Evolutionary conservation across 1,140 invertebrate genomes (phyloP).

Genomic region (Whitmania pigra): DNA sequence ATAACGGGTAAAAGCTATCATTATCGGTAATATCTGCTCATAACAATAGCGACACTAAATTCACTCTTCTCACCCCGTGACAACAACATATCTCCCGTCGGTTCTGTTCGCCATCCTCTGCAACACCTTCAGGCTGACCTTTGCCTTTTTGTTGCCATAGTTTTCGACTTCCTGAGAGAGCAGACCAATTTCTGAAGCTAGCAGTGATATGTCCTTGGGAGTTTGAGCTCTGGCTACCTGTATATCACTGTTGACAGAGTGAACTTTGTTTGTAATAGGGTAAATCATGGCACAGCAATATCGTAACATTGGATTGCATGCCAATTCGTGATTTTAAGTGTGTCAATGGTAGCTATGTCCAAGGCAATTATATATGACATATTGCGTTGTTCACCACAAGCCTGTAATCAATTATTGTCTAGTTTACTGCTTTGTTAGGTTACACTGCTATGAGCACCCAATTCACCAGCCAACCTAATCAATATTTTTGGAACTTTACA

Average conservation of each 20-base stretch:
- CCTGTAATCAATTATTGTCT: no score
- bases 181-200: constrained; percentile 50
- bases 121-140: constrained; percentile 71
- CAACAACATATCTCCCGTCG: constrained; percentile 83
- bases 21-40: neutral
- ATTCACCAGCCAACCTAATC: no score
- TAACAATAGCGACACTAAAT: constrained; percentile 13
- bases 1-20: neutral
- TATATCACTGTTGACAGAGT: constrained; percentile 57
- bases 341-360: no score
- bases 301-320: no score
- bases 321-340: no score
- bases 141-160: constrained; percentile 89
- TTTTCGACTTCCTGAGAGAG: constrained; percentile 64
- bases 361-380: no score
- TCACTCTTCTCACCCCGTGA: constrained; percentile 61
- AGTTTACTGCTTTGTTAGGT: no score
- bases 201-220: constrained; percentile 62
- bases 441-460: no score
- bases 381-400: no score
- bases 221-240: constrained; percentile 70
- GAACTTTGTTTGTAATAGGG: neutral
- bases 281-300: neutral
- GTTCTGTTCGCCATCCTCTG: constrained; percentile 56
- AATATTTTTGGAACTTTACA: no score